Evolutionary conservation across 2,888 invertebrate species (phyloP).

Genomic region (Biston stratarius): DNA sequence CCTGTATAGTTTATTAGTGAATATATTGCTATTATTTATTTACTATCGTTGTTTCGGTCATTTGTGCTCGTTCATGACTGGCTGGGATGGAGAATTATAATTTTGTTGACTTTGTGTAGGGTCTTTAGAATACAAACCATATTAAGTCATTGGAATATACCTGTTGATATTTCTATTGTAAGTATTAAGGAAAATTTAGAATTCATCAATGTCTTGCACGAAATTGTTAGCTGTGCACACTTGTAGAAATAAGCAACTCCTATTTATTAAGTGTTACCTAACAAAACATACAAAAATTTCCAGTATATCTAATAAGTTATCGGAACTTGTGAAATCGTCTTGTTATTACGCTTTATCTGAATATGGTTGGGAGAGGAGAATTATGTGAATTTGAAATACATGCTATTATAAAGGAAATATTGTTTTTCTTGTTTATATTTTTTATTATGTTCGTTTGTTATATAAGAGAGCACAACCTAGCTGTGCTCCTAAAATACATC

Average conservation of each 20-base stretch:
- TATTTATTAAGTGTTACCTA: slow-evolving; percentile 54
- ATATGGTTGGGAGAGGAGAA: slow-evolving; percentile 54
- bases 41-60: slow-evolving; percentile 60
- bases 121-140: slow-evolving; percentile 16
- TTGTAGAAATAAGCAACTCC: slow-evolving; percentile 53
- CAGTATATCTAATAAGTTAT: slow-evolving; percentile 54
- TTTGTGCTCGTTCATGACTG: slow-evolving; percentile 39
- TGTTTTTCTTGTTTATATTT: slow-evolving; percentile 23
- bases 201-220: slow-evolving; percentile 44
- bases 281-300: slow-evolving; percentile 51
- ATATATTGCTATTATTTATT: slow-evolving; percentile 78
- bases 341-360: slow-evolving; percentile 53
- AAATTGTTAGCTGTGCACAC: slow-evolving; percentile 63
- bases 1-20: slow-evolving; percentile 74
- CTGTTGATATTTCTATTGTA: slow-evolving; percentile 36
- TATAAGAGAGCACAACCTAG: neutral
- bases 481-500: neutral
- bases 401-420: slow-evolving; percentile 47
- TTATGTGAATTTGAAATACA: slow-evolving; percentile 63
- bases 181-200: slow-evolving; percentile 36
- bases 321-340: slow-evolving; percentile 51
- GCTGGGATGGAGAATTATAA: slow-evolving; percentile 42
- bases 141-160: slow-evolving; percentile 14
- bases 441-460: slow-evolving; percentile 4
- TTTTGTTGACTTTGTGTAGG: slow-evolving; percentile 50